A percentile compares a stretch with the other conserved stretches of the same genome.
These are phyloP conservation scores for Euspilapteryx auroguttella DNA, from an alignment of 2,888 invertebrate species.

Conservation along the genomic window DNA sequence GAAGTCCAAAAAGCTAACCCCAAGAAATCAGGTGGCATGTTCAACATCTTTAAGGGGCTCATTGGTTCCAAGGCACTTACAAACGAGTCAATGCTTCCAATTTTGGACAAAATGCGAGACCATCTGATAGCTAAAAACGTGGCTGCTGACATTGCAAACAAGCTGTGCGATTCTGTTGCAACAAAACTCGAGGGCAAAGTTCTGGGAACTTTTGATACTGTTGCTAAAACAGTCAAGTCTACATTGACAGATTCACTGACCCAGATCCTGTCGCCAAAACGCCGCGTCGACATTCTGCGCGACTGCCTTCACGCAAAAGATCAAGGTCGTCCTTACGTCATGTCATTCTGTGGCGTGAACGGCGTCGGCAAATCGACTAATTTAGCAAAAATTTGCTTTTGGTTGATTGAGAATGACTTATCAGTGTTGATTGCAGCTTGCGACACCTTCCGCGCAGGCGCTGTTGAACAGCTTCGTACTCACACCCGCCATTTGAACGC, in stretches of 20 bases:
- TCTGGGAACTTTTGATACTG: slow-evolving; percentile 92
- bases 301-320: slow-evolving; percentile 92
- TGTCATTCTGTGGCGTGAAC: slow-evolving; percentile 97
- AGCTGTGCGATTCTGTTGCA: slow-evolving; percentile 92
- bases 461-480: slow-evolving; percentile 96
- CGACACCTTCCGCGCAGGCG: slow-evolving; percentile 98
- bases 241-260: slow-evolving; percentile 91
- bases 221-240: slow-evolving; percentile 84
- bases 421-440: slow-evolving; percentile 97
- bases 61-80: slow-evolving; percentile 90
- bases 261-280: slow-evolving; percentile 90
- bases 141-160: slow-evolving; percentile 91
- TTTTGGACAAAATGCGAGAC: slow-evolving; percentile 91
- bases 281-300: slow-evolving; percentile 93
- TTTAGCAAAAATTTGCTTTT: slow-evolving; percentile 98
- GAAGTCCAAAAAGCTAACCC: slow-evolving; percentile 19
- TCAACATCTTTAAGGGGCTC: slow-evolving; percentile 83
- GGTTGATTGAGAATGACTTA: slow-evolving; percentile 97
- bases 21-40: slow-evolving; percentile 65
- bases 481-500: slow-evolving; percentile 93
- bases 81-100: slow-evolving; percentile 78
- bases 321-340: slow-evolving; percentile 86
- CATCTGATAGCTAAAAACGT: slow-evolving; percentile 97
- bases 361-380: slow-evolving; percentile 99
- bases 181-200: slow-evolving; percentile 88